These are phyloP conservation scores for Nyctalus aviator DNA, from an alignment of 2,797 vertebrate genomes.

Conservation along the genomic window DNA sequence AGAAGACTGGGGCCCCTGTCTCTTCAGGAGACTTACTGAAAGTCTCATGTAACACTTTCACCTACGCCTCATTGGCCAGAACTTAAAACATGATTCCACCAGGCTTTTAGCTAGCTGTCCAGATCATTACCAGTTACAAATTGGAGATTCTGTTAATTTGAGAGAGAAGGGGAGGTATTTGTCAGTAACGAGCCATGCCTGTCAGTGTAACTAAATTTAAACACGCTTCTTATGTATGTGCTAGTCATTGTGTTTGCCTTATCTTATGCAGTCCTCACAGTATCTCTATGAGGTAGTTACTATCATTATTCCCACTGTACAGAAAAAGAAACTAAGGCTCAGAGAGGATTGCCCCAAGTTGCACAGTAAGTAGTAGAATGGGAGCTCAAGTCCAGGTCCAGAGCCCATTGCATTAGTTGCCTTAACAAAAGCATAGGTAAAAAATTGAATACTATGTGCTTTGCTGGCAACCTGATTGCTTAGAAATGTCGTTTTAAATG, in stretches of 20 bases:
- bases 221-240: background rate
- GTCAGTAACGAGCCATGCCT: background rate
- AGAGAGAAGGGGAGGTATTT: background rate
- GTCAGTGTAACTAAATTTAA: background rate
- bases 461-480: background rate
- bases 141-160: background rate
- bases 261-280: background rate
- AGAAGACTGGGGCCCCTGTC: background rate
- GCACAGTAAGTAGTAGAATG: background rate
- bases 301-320: background rate
- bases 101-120: background rate
- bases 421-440: constrained; percentile 31
- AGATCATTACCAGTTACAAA: background rate
- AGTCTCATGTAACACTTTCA: background rate
- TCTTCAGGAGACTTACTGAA: background rate
- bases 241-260: background rate
- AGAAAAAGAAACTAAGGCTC: background rate
- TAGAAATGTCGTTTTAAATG: background rate
- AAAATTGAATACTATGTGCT: background rate
- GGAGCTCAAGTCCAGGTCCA: background rate
- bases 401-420: background rate
- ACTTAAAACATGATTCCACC: background rate
- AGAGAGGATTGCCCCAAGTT: background rate
- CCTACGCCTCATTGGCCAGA: background rate
- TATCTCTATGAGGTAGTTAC: background rate